Base-by-base conservation (phyloP, 1,140 invertebrate species). In the Ctenoplectra terminalis region DNA sequence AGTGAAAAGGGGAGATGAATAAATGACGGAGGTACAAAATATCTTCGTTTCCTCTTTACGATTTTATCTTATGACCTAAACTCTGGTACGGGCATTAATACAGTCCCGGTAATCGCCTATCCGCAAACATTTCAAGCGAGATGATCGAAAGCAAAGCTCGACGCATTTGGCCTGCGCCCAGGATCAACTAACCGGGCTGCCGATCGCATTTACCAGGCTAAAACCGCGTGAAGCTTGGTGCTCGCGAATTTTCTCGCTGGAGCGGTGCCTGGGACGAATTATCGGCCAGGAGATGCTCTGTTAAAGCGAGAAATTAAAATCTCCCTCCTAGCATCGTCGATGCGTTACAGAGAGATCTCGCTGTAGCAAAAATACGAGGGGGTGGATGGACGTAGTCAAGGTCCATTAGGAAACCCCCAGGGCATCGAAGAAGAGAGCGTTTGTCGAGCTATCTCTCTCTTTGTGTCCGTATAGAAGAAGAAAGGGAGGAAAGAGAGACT, bases 401-500 rank as follows among this genome's bases (percentile, higher is more conserved):
- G 91, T 93, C 92, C 90, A 94, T 94, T 94, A 94, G 87, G 90
- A 92, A 91, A 86, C 85, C 92, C 88, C 89, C 81, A 88, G 90
- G 89, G 90, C 84, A 83, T 86, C 81, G 84, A 80, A 81, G 73
- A 81, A 56, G 83, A 85, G 77, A 82, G 63, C 61, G 52, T 26
- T 34, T 56, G 67, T 60, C 20, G 69, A 48, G 50, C 54, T 40
- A 66, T 69, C 46, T 40, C 20, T 54, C 48, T 37, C 31, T 52
- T 52, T 56, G 23, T 52, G 37, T 34, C 23, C 23, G 50, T 23
- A 11, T 8, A 15, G 23, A 50, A 52, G n/a, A 64, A 48, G 60
- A 78, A 82, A 72, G 66, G 79, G 66, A 74, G 66, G 63, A 58
- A 60, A 48, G 66, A 76, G 66, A 74, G 69, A 54, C 56, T 37